phyloP scores from a whole-genome alignment of 2,113 vertebrate species.

The Pelvicachromis taeniatus region DNA sequence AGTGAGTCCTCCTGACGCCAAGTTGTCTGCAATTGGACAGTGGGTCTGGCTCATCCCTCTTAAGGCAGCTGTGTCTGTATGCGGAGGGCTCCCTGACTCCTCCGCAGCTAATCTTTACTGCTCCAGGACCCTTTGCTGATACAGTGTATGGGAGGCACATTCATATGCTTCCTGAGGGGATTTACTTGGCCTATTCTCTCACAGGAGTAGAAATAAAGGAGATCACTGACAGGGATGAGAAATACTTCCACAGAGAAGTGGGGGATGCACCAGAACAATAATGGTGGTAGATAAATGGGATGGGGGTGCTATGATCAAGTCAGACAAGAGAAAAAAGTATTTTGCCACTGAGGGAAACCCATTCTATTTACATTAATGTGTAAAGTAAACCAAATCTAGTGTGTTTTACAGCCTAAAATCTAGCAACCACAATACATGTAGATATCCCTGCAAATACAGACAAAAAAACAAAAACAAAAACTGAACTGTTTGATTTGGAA shows the following conservation, averaged over 20 bases:
- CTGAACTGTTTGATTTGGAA: neutral
- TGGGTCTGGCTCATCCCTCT: slow-evolving; percentile 59
- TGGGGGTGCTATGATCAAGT: neutral
- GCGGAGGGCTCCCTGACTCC: slow-evolving; percentile 56
- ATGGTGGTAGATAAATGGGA: neutral
- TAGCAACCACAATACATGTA: neutral
- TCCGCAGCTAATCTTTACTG: slow-evolving; percentile 60
- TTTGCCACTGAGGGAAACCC: neutral
- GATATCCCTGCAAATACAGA: neutral
- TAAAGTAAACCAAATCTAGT: neutral
- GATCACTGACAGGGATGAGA: slow-evolving; percentile 9
- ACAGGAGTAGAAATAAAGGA: slow-evolving; percentile 28
- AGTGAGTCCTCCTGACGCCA: slow-evolving; percentile 51
- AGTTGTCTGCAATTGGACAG: slow-evolving; percentile 61
- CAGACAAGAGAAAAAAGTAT: neutral
- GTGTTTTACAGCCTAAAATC: neutral
- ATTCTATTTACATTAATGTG: neutral
- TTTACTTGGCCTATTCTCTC: slow-evolving; percentile 31
- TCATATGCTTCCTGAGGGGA: slow-evolving; percentile 52
- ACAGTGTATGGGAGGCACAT: slow-evolving; percentile 32
- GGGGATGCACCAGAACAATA: neutral
- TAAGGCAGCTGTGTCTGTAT: slow-evolving; percentile 37
- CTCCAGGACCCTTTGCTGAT: slow-evolving; percentile 48
- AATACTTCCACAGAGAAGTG: neutral
- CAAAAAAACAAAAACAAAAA: neutral